These are phyloP conservation scores for Rhopilema esculentum DNA, from an alignment of 30 jellyfish, hydroid and myxozoan species.

Conservation along the genomic window DNA sequence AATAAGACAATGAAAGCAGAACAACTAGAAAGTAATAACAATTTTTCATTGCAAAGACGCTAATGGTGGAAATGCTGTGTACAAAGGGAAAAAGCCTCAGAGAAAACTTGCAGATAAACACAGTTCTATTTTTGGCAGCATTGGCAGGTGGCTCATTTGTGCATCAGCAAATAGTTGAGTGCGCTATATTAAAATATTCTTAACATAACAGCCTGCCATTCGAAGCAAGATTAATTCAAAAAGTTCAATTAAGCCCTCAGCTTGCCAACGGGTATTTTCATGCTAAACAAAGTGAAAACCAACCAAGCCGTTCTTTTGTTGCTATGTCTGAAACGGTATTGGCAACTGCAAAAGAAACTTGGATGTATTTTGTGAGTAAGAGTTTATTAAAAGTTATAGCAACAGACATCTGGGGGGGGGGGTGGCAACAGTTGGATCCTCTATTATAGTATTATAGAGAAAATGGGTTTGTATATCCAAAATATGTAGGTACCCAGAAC, in stretches of 20 bases:
- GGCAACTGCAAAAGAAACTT: not conserved
- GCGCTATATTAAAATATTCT: not conserved
- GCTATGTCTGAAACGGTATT: not conserved
- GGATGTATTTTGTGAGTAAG: too few relatives aligned
- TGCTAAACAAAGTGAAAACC: not conserved
- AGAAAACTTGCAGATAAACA: not conserved
- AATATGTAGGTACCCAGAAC: too few relatives aligned
- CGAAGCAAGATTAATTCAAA: not conserved
- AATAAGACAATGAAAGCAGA: too few relatives aligned
- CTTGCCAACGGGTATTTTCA: too few relatives aligned
- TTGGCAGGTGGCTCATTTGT: not conserved
- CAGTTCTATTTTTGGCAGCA: not conserved
- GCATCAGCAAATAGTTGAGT: not conserved
- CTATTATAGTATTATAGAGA: too few relatives aligned
- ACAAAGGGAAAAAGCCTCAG: not conserved
- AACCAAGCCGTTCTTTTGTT: not conserved
- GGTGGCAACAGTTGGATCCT: too few relatives aligned
- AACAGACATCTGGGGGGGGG: too few relatives aligned
- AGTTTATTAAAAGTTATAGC: too few relatives aligned
- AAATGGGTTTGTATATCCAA: too few relatives aligned
- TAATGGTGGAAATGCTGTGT: not conserved
- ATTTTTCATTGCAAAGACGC: not conserved
- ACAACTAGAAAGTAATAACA: not conserved
- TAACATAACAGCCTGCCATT: not conserved
- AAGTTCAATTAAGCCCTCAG: not conserved